A percentile compares a stretch with the other conserved stretches of the same genome.
Conservation (phyloP, 2,797 vertebrate genomes). For the Nyctalus aviator region DNA sequence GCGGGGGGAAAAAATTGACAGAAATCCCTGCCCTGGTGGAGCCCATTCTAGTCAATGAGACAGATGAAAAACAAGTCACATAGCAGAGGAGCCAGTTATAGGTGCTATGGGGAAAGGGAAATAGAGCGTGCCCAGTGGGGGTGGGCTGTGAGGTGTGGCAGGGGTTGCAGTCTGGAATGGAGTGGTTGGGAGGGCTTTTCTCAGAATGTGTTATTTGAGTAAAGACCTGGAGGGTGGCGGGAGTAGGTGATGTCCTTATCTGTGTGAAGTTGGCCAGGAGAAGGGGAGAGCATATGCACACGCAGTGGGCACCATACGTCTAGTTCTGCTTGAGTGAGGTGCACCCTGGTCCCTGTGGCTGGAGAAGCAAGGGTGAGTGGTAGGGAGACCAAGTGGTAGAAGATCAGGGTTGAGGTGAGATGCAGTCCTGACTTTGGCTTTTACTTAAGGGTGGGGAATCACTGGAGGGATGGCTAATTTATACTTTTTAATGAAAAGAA, state of each 20-base stretch:
- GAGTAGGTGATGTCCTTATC: neutral
- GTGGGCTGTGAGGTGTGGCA: neutral
- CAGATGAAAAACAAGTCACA: neutral
- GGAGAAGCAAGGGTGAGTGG: neutral
- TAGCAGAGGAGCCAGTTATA: neutral
- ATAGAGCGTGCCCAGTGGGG: neutral
- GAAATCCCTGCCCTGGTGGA: too few species aligned
- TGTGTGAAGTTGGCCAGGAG: neutral
- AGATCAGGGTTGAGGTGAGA: too few species aligned
- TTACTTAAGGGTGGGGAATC: neutral
- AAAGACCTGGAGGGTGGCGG: neutral
- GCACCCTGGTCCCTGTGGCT: neutral
- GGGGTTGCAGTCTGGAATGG: neutral
- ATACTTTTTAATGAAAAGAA: slow-evolving; percentile 20
- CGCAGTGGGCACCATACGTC: too few species aligned
- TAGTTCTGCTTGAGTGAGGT: neutral
- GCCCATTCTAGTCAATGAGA: neutral
- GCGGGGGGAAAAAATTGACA: neutral
- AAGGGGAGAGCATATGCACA: neutral
- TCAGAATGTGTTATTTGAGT: neutral
- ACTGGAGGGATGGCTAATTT: neutral
- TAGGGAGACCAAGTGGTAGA: neutral
- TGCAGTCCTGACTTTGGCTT: neutral
- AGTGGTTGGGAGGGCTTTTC: neutral
- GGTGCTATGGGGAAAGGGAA: neutral